Evolutionary conservation across 1,140 invertebrate species (phyloP), one percentile per base, ranked within the genome.

Genomic region (Euborellia annulipes): DNA sequence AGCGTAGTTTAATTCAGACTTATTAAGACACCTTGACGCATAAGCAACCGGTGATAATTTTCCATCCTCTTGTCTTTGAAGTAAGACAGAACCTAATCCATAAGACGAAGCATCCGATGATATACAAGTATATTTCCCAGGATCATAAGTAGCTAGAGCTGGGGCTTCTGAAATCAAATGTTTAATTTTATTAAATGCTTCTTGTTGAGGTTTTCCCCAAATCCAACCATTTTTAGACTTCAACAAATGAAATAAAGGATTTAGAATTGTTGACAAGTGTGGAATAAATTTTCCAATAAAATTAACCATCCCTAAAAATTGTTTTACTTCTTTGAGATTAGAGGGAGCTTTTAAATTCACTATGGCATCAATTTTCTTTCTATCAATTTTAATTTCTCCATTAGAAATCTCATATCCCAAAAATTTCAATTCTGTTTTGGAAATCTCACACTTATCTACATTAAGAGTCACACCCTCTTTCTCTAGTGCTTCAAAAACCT

Each of bases 261-360:
- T 42, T 1, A 55, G 52, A 18, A 50, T 13, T 18, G 54, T 32
- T 19, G 57, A 44, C 38, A 59, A 41, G 45, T 60, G 55, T 17
- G 50, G 46, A 43, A 65, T 55, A 52, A 58, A 65, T 50, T 55
- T 62, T n/a, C 43, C 40, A 14, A 65, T 39, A 49, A 66, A 66
- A n/a, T 51, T 66, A 0, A 63, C 47, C 43, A 65, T 54, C 21
- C 56, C 61, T 17, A 65, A 37, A 19, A 62, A 58, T 36, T 51
- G 43, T 14, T 20, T 14, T 14, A 42, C 41, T 19, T 3, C 41
- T 9, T 18, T 18, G 14, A n/a, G 17, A 14, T 14, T 19, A 3
- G 7, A 20, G 17, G 41, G 3, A 11, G 17, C 22, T 19, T 18
- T 3, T 14, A 42, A 19, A 3, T 42, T 36, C 21, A 19, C 3